phyloP scores from a whole-genome alignment of 2,888 invertebrate species.

The Eupithecia abbreviata region DNA sequence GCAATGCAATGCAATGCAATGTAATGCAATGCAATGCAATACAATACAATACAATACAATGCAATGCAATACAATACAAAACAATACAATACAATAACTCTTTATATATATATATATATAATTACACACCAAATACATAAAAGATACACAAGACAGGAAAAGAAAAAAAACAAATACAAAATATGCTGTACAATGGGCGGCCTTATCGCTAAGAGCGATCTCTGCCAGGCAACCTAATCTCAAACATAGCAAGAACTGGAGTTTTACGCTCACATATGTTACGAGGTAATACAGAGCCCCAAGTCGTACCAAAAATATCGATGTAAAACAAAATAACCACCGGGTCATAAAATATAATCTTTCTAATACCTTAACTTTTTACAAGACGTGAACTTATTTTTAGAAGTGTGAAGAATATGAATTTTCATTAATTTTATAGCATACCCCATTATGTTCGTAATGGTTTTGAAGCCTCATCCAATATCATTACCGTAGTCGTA shows the following conservation, averaged over 20 bases:
- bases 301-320: not conserved
- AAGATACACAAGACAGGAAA: too few relatives aligned
- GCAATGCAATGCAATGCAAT: too few relatives aligned
- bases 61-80: too few relatives aligned
- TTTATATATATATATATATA: too few relatives aligned
- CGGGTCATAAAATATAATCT: not conserved
- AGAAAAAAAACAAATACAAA: too few relatives aligned
- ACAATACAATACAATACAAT: too few relatives aligned
- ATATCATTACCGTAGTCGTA: constrained; percentile 25
- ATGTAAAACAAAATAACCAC: not conserved
- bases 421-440: constrained; percentile 24
- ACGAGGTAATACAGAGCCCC: not conserved
- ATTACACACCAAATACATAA: too few relatives aligned
- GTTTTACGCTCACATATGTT: not conserved
- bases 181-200: too few relatives aligned
- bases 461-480: constrained; percentile 16
- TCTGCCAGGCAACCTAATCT: not conserved
- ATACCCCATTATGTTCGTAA: constrained; percentile 9
- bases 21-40: too few relatives aligned
- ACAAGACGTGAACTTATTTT: not conserved
- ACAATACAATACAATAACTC: too few relatives aligned
- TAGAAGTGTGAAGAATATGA: constrained; percentile 13
- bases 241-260: not conserved
- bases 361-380: not conserved
- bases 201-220: too few relatives aligned